These are phyloP conservation scores for Rallus crepitans DNA, from an alignment of 2,797 vertebrate genomes.

Conservation along the genomic window DNA sequence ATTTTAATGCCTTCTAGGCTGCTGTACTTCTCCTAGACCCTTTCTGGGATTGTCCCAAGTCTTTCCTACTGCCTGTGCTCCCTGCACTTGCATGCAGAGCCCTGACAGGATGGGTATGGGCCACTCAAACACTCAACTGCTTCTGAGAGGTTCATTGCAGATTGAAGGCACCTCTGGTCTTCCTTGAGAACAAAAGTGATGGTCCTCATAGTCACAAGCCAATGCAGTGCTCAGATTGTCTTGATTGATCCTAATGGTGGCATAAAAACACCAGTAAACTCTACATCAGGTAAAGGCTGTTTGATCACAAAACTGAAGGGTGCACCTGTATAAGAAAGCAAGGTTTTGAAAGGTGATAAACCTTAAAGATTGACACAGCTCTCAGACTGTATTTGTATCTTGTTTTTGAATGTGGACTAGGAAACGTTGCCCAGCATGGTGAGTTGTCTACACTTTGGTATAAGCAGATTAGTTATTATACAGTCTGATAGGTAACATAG, in stretches of 20 bases:
- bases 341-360: not conserved
- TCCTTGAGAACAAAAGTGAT: not conserved
- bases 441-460: not conserved
- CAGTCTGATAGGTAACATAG: not conserved
- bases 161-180: not conserved
- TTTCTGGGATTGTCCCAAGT: not conserved
- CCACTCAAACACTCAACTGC: not conserved
- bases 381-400: not conserved
- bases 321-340: not conserved
- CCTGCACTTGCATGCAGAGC: not conserved
- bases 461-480: not conserved
- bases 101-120: not conserved
- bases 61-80: not conserved
- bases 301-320: not conserved
- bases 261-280: not conserved
- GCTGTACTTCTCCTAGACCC: not conserved
- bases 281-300: not conserved
- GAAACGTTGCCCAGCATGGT: not conserved
- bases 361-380: not conserved
- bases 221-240: not conserved
- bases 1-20: not conserved
- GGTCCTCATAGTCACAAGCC: not conserved
- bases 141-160: not conserved
- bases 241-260: not conserved
- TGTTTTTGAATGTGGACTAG: not conserved